Evolutionary conservation across 2,797 vertebrate species (phyloP).

Genomic region (Lophius americanus): DNA sequence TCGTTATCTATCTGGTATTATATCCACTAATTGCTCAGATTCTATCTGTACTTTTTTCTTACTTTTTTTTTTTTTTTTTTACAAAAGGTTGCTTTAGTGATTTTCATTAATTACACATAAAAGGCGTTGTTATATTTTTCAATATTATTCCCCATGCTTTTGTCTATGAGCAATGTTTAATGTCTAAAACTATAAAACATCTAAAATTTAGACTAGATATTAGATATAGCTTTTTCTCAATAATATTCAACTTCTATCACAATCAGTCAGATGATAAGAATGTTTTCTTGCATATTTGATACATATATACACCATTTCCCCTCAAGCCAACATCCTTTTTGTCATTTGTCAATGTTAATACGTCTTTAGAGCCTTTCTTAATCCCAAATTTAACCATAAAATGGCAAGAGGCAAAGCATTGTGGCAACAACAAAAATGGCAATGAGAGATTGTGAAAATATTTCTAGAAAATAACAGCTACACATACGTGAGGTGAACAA

Average conservation of each 20-base stretch:
- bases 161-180: conserved; percentile 49
- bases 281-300: conserved; percentile 1
- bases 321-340: not conserved
- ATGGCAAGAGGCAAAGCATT: not conserved
- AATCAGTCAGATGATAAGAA: not conserved
- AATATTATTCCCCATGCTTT: conserved; percentile 74
- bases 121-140: conserved; percentile 82
- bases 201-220: too few relatives aligned
- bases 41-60: conserved; percentile 62
- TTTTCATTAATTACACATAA: conserved; percentile 88
- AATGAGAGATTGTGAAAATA: too few relatives aligned
- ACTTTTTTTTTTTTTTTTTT: conserved; percentile 55
- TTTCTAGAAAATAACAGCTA: too few relatives aligned
- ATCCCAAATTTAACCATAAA: not conserved
- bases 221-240: too few relatives aligned
- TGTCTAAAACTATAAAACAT: too few relatives aligned
- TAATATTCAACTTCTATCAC: too few relatives aligned
- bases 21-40: conserved; percentile 85
- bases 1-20: conserved; percentile 78
- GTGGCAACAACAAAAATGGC: too few relatives aligned
- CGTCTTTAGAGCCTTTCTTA: not conserved
- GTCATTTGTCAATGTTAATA: not conserved
- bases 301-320: not conserved
- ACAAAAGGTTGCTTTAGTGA: conserved; percentile 78
- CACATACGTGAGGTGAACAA: too few relatives aligned